These are phyloP conservation scores for Crotalus horridus DNA, from an alignment of 2,113 vertebrate species.

Conservation along the genomic window DNA sequence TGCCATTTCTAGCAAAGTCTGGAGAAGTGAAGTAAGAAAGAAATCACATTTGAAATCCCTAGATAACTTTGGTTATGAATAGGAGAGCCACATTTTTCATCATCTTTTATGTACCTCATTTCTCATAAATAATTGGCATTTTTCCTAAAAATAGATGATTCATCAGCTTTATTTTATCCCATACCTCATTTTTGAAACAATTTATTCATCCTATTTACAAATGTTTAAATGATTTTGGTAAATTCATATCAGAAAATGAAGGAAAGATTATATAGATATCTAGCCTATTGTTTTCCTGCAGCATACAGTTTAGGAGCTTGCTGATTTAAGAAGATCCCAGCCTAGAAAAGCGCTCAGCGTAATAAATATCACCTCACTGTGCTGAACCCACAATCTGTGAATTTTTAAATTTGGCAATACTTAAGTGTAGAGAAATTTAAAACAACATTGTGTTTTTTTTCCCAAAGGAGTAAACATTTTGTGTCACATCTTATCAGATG, in stretches of 20 bases:
- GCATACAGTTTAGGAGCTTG: background rate
- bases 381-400: background rate
- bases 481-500: conserved; percentile 12
- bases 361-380: background rate
- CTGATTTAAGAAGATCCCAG: background rate
- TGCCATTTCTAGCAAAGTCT: background rate
- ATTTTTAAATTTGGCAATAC: conserved; percentile 23
- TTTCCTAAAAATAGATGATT: background rate
- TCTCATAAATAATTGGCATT: background rate
- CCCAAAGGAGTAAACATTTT: conserved; percentile 15
- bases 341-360: background rate
- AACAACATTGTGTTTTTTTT: conserved; percentile 17
- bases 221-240: background rate
- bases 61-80: background rate
- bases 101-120: background rate
- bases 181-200: background rate
- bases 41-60: background rate
- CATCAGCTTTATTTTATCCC: background rate
- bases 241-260: background rate
- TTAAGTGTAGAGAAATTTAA: conserved; percentile 21
- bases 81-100: background rate
- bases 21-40: background rate
- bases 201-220: background rate
- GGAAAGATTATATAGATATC: background rate
- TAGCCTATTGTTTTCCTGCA: background rate